Percentiles rank a stretch among this genome's conserved stretches.
phyloP scores from a whole-genome alignment of 2,888 invertebrate species.

The Ernsta delagoae region DNA sequence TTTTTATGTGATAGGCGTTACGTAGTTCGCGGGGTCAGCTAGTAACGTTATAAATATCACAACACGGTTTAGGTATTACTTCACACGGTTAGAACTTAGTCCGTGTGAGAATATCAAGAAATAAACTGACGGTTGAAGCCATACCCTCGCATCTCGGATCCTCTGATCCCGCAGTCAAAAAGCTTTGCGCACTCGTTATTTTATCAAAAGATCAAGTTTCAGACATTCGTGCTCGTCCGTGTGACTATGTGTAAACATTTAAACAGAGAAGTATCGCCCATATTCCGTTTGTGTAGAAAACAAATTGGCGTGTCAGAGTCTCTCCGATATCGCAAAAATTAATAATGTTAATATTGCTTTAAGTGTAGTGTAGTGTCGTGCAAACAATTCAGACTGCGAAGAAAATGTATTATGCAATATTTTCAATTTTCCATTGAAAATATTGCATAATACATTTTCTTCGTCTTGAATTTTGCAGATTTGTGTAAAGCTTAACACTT shows the following conservation, averaged over 20 bases:
- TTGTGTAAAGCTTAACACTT: too few relatives aligned
- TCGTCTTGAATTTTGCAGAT: too few relatives aligned
- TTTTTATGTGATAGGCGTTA: too few relatives aligned
- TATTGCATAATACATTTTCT: too few relatives aligned
- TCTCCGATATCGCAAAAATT: not conserved
- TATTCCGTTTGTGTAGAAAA: not conserved
- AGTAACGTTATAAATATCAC: too few relatives aligned
- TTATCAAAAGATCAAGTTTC: conserved; percentile 29
- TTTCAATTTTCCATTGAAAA: too few relatives aligned
- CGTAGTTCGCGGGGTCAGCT: too few relatives aligned
- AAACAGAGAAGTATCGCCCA: not conserved
- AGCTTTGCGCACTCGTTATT: conserved; percentile 25
- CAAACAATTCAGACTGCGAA: not conserved
- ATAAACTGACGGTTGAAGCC: conserved; percentile 15
- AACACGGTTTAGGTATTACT: too few relatives aligned
- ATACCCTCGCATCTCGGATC: conserved; percentile 11
- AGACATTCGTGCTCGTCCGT: not conserved
- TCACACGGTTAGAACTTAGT: conserved; percentile 9
- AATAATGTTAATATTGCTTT: not conserved
- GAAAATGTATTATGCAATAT: too few relatives aligned
- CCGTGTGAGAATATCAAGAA: conserved; percentile 7
- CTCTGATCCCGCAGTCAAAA: conserved; percentile 28
- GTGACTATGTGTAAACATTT: not conserved
- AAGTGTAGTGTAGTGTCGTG: not conserved
- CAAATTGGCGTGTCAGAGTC: not conserved